A percentile compares a stretch with the other conserved stretches of the same genome.
These are phyloP conservation scores for Magallana nippona DNA, from an alignment of 2,888 invertebrate genomes.

Conservation along the genomic window DNA sequence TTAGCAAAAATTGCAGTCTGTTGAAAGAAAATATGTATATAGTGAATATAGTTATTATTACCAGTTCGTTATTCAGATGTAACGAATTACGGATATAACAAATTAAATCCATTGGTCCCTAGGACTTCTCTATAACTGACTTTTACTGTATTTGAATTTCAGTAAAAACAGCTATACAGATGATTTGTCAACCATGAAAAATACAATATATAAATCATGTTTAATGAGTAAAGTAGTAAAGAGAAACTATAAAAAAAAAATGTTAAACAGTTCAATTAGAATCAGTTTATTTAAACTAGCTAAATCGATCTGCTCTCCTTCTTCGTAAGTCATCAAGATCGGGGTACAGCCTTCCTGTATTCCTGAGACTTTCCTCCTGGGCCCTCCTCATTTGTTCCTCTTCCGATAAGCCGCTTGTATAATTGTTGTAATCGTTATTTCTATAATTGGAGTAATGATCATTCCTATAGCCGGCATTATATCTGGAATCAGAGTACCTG, in stretches of 20 bases:
- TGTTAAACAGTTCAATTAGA: neutral
- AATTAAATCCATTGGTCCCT: too few species aligned
- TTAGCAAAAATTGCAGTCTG: too few species aligned
- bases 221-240: neutral
- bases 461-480: conserved; percentile 48
- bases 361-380: conserved; percentile 67
- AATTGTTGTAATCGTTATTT: conserved; percentile 55
- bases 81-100: too few species aligned
- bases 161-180: too few species aligned
- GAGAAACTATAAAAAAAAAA: neutral
- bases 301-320: conserved; percentile 50
- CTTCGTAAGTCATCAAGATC: conserved; percentile 65
- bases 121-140: too few species aligned
- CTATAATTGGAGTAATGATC: conserved; percentile 6
- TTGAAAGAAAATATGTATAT: too few species aligned
- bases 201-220: neutral
- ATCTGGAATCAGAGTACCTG: neutral
- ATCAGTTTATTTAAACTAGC: neutral
- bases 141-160: too few species aligned
- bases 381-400: conserved; percentile 76
- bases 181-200: too few species aligned
- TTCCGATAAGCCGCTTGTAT: conserved; percentile 76
- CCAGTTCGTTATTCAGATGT: too few species aligned
- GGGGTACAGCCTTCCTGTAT: conserved; percentile 58
- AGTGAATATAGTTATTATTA: too few species aligned